Base-by-base conservation (phyloP, 1,140 invertebrate genomes). In the Bicyclus anynana region DNA sequence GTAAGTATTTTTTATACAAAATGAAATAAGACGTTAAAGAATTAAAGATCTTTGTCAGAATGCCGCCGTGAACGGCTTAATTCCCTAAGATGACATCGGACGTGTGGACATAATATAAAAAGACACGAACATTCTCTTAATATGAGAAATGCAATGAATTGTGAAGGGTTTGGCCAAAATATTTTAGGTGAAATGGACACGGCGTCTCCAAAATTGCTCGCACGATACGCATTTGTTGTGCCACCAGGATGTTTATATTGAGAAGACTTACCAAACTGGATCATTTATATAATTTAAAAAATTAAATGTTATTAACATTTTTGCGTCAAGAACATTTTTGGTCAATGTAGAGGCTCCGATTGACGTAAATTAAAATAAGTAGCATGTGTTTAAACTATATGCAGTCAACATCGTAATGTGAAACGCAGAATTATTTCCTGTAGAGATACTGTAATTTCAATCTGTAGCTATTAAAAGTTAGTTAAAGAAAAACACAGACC, bases 71-170 rank as follows among this genome's bases (percentile, higher is more conserved):
- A 50, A 79, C 69, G 65, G 64, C 70, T 81, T 74, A 74, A 78
- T 81, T 59, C 64, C 26, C 53, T 29, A 60, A 74, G 67, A 70
- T 64, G 71, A 69, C 69, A 64, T 70, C 63, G 62, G 50, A 63
- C 68, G 66, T 76, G 47, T 62, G 40, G 48, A 59, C 23, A 44
- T 29, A 52, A 46, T 52, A 53, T 59, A 47, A 65, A 66, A 62
- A 50, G 50, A 57, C 62, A 40, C 51, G 29, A 50, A 65, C 61
- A 49, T 68, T 69, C 62, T 62, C 62, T 62, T 69, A 55, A 56
- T 64, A 46, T 56, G 50, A 14, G 38, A 20, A 44, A 55, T 35
- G 58, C 66, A 50, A 68, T 71, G 68, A 76, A 71, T 65, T 74
- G 67, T 68, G 62, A 65, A 71, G 59, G 65, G 26, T 35, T 52